Conservation (phyloP, 2,797 vertebrate genomes). For the Muscicapa comitata region DNA sequence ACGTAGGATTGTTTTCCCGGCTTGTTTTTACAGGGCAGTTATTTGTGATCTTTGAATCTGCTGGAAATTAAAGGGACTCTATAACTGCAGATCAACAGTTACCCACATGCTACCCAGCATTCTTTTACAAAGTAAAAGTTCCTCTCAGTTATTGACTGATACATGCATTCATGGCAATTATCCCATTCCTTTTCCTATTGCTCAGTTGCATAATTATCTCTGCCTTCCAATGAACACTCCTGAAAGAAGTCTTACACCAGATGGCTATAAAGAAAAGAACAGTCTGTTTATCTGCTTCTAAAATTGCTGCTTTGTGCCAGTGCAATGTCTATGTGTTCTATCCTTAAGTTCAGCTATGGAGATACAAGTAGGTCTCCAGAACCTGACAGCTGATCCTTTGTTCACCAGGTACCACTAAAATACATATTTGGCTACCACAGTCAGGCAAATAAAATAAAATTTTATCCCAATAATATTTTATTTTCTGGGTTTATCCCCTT, state of each 20-base stretch:
- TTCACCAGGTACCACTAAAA: neutral
- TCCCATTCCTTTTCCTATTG: neutral
- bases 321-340: neutral
- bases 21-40: neutral
- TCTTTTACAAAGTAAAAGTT: neutral
- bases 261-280: neutral
- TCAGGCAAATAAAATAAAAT: neutral
- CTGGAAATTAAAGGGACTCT: neutral
- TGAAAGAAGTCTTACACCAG: neutral
- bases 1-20: neutral
- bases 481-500: neutral
- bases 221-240: neutral
- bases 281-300: neutral
- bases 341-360: neutral
- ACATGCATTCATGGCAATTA: neutral
- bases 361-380: neutral
- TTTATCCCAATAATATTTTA: neutral
- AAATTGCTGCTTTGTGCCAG: neutral
- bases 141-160: neutral
- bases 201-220: neutral
- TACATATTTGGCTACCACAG: neutral
- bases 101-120: neutral
- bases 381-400: neutral
- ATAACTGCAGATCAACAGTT: neutral
- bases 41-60: slow-evolving; percentile 29